Evolutionary conservation across 1,140 invertebrate genomes (phyloP).

Genomic region (Anagrus nilaparvatae): DNA sequence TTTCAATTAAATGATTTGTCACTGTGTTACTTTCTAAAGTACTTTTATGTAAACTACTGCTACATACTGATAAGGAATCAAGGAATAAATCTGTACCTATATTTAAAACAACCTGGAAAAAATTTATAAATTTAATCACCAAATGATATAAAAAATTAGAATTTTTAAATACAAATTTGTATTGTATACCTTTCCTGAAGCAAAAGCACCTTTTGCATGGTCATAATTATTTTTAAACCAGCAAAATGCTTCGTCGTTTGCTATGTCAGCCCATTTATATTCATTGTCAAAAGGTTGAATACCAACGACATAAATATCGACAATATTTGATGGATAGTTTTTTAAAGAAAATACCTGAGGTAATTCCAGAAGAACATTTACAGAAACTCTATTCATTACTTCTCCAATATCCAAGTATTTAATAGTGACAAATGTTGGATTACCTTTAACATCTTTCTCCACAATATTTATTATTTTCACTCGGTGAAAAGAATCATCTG

Average conservation of each 20-base stretch:
- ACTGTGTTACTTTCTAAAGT: no score
- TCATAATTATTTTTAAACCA: slow-evolving; percentile 31
- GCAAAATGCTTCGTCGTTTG: slow-evolving; percentile 16
- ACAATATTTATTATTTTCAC: slow-evolving; percentile 28
- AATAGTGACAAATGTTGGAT: slow-evolving; percentile 20
- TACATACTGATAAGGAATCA: no score
- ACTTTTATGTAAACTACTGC: no score
- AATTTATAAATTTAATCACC: no score
- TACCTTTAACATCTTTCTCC: slow-evolving; percentile 14
- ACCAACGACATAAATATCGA: slow-evolving; percentile 30
- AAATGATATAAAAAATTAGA: no score
- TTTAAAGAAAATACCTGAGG: slow-evolving; percentile 1
- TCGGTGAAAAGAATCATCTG: slow-evolving; percentile 27
- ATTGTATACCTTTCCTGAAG: no score
- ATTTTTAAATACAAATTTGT: no score
- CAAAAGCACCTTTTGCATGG: no score
- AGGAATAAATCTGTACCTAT: no score
- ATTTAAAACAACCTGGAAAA: no score
- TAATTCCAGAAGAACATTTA: slow-evolving; percentile 12
- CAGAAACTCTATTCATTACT: slow-evolving; percentile 18
- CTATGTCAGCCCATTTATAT: slow-evolving; percentile 29
- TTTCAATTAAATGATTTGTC: slow-evolving; percentile 20
- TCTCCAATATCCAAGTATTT: slow-evolving; percentile 31
- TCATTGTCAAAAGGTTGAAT: slow-evolving; percentile 33
- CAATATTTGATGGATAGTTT: slow-evolving; percentile 10